A percentile compares a stretch with the other conserved stretches of the same genome.
Conservation (phyloP, 2,797 vertebrate species). For the Benthosema pterotum region DNA sequence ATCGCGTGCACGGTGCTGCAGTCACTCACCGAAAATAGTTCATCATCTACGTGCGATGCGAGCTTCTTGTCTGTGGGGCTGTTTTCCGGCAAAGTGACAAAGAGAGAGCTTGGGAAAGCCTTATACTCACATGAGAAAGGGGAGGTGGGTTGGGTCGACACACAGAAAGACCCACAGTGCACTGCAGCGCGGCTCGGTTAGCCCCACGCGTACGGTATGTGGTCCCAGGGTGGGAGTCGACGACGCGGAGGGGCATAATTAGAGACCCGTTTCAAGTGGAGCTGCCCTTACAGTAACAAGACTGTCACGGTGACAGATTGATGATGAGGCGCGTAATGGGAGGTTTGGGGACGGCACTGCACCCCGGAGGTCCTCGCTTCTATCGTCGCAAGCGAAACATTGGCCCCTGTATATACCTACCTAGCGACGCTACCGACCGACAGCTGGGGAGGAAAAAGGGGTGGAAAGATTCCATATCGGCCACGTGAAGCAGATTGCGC, state of each 20-base stretch:
- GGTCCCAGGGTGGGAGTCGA: conserved; percentile 74
- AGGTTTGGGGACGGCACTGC: conserved; percentile 63
- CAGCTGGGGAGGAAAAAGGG: conserved; percentile 67
- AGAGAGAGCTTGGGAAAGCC: neutral
- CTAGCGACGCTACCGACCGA: conserved; percentile 16
- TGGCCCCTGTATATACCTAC: conserved; percentile 44
- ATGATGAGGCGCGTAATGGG: conserved; percentile 69
- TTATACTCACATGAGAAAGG: too few relatives aligned
- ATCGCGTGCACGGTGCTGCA: too few relatives aligned
- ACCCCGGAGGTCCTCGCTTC: conserved; percentile 76
- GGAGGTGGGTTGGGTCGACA: neutral
- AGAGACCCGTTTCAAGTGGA: conserved; percentile 72
- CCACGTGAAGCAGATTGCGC: too few relatives aligned
- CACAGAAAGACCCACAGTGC: conserved; percentile 55
- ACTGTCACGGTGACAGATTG: conserved; percentile 71
- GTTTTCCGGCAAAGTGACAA: too few relatives aligned
- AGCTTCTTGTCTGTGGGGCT: neutral
- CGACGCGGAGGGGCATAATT: conserved; percentile 70
- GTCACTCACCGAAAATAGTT: too few relatives aligned
- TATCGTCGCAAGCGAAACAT: conserved; percentile 61
- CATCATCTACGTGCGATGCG: too few relatives aligned
- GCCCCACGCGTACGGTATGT: conserved; percentile 65
- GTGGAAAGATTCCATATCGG: conserved; percentile 71
- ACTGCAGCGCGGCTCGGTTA: conserved; percentile 49
- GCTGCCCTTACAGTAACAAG: conserved; percentile 71